Conservation (phyloP, 2,113 vertebrate species). For the Oreochromis tanganicae region DNA sequence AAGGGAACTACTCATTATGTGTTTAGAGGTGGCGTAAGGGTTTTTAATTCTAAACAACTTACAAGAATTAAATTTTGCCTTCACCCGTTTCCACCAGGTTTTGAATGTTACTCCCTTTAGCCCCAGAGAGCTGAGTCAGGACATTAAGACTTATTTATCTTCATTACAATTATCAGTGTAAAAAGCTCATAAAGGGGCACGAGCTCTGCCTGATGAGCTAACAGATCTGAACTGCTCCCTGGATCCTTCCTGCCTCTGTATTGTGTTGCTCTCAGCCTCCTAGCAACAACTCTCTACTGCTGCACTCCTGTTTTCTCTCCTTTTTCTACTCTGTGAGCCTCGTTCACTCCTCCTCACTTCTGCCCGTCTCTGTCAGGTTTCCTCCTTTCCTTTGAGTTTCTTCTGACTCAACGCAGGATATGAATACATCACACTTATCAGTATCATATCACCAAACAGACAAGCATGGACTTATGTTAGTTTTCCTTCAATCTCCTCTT, state of each 20-base stretch:
- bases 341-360: neutral
- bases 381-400: neutral
- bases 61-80: neutral
- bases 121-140: neutral
- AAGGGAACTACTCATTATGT: neutral
- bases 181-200: neutral
- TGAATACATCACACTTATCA: neutral
- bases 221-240: neutral
- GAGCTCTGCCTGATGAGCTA: neutral
- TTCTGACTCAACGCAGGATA: neutral
- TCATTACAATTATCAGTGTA: neutral
- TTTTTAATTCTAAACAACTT: neutral
- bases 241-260: slow-evolving; percentile 20
- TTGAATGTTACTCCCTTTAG: neutral
- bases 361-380: neutral
- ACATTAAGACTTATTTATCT: neutral
- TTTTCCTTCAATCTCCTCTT: neutral
- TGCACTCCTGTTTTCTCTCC: neutral
- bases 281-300: slow-evolving; percentile 55
- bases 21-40: neutral
- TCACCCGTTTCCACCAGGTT: neutral
- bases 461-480: neutral
- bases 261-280: slow-evolving; percentile 43
- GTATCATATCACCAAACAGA: neutral
- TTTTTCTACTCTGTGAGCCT: neutral